A percentile compares a stretch with the other conserved stretches of the same genome.
Conservation (phyloP, 2,113 vertebrate genomes). For the Platycercus adscitus region DNA sequence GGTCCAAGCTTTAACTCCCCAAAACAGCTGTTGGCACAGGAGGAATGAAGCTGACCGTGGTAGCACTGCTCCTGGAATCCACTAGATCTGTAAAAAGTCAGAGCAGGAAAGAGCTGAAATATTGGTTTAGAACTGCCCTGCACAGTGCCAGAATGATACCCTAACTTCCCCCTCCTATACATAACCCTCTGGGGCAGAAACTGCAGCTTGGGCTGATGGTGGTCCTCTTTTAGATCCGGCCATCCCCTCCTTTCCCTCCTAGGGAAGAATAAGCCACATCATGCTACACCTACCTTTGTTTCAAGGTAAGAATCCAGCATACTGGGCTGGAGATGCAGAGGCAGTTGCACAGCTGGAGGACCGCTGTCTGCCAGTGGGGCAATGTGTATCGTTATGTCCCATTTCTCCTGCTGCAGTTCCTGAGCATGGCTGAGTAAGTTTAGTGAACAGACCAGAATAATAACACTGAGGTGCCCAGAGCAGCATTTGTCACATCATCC, state of each 20-base stretch:
- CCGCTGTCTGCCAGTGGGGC: accelerated
- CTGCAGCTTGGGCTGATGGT: not conserved
- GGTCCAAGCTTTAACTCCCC: not conserved
- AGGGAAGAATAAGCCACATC: not conserved
- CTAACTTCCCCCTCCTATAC: not conserved
- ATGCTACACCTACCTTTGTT: accelerated
- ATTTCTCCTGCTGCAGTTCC: not conserved
- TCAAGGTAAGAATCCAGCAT: not conserved
- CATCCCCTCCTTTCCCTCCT: not conserved
- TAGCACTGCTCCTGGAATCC: not conserved
- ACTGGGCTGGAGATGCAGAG: not conserved
- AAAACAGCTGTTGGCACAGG: not conserved
- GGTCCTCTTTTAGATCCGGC: not conserved
- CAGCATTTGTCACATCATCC: accelerated
- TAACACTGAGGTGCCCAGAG: not conserved
- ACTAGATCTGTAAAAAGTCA: not conserved
- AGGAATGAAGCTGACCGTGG: not conserved
- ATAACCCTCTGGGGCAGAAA: not conserved
- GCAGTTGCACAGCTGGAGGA: not conserved
- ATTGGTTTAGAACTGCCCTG: not conserved
- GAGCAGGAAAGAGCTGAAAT: not conserved
- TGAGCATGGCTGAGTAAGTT: not conserved
- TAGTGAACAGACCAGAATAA: not conserved
- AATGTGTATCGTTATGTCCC: not conserved
- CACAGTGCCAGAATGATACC: not conserved